Conservation (phyloP, 2,888 invertebrate species). For the Calameuta pallipes region DNA sequence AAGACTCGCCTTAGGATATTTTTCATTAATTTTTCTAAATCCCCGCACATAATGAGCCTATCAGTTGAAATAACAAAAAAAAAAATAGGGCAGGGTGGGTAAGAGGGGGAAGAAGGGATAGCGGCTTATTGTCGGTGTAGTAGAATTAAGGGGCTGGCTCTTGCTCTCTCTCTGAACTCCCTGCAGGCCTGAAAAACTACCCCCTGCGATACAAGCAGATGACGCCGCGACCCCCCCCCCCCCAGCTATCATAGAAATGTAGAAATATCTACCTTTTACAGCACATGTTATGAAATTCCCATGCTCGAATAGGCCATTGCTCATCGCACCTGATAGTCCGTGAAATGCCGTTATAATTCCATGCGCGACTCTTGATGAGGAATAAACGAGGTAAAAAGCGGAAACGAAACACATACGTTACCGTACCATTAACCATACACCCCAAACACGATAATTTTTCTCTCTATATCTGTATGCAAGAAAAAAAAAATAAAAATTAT, state of each 20-base stretch:
- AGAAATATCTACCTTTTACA: conserved; percentile 17
- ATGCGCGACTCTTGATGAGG: background rate
- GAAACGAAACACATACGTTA: background rate
- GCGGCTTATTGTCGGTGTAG: conserved; percentile 29
- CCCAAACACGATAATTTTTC: no score
- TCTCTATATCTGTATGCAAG: no score
- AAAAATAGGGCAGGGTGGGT: conserved; percentile 14
- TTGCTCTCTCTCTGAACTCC: conserved; percentile 14
- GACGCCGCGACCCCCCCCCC: conserved; percentile 20
- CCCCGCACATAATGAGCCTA: conserved; percentile 19
- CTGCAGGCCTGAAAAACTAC: conserved; percentile 24
- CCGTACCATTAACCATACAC: no score
- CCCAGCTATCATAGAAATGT: conserved; percentile 29
- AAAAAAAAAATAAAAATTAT: no score
- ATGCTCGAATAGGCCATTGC: conserved; percentile 40
- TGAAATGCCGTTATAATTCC: background rate
- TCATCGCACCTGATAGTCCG: conserved; percentile 40
- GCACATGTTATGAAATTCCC: conserved; percentile 60
- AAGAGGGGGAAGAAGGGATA: conserved; percentile 21
- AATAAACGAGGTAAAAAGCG: background rate
- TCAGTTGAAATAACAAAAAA: conserved; percentile 36
- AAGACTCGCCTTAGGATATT: conserved; percentile 28
- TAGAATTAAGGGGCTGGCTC: conserved; percentile 8
- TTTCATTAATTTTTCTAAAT: conserved; percentile 30
- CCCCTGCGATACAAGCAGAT: conserved; percentile 23